Evolutionary conservation across 2,797 vertebrate species (phyloP).

Genomic region (Galaxias olidus): DNA sequence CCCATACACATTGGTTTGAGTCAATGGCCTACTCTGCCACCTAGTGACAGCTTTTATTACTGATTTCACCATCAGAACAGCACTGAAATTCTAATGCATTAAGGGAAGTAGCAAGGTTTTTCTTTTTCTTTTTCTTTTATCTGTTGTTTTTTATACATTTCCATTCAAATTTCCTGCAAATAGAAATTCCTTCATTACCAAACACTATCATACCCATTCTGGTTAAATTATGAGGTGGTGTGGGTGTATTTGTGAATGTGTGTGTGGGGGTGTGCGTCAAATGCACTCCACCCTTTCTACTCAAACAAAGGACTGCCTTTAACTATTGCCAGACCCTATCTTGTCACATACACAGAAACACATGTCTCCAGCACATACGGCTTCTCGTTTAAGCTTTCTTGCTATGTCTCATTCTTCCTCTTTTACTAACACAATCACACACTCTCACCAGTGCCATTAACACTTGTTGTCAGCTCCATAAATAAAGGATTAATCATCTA

Average conservation of each 20-base stretch:
- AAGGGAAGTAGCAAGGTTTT: no score
- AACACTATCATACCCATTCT: no score
- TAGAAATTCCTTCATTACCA: no score
- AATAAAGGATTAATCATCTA: neutral
- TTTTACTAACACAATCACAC: conserved; percentile 33
- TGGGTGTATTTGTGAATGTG: conserved; percentile 20
- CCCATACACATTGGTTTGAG: neutral
- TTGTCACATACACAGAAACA: conserved; percentile 1
- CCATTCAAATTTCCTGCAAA: no score
- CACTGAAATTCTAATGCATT: no score
- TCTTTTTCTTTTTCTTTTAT: no score
- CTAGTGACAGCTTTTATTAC: conserved; percentile 58
- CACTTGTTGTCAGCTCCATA: no score
- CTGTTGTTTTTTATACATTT: no score
- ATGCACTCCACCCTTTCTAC: conserved; percentile 55
- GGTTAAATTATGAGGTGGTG: neutral
- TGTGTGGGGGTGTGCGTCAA: conserved; percentile 35
- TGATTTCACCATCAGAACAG: conserved; percentile 1
- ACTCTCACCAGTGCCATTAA: no score
- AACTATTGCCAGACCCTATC: conserved; percentile 64
- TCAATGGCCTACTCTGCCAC: conserved; percentile 58
- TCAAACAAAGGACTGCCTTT: conserved; percentile 59
- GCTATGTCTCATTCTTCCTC: neutral
- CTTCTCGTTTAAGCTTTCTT: neutral
- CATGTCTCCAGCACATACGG: no score